Evolutionary conservation across 2,797 vertebrate genomes (phyloP).

Genomic region (Phoeniculus purpureus): DNA sequence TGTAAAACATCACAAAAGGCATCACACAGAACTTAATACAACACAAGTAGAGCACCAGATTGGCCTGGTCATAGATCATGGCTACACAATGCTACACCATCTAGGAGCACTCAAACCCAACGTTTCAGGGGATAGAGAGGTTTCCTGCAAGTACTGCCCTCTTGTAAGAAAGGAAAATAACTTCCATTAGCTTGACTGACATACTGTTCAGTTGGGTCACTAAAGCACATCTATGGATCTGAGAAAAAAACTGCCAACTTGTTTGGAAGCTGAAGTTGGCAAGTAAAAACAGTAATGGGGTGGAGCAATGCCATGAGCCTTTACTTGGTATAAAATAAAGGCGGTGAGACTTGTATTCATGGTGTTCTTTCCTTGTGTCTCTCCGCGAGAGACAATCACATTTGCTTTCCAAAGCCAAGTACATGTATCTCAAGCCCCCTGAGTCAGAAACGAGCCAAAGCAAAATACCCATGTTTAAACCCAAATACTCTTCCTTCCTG

Average conservation of each 20-base stretch:
- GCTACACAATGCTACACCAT: neutral
- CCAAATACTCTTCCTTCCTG: neutral
- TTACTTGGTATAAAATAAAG: neutral
- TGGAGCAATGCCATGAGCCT: neutral
- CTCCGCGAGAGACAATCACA: neutral
- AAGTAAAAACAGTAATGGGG: neutral
- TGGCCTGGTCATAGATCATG: neutral
- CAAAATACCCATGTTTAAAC: neutral
- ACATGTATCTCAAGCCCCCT: neutral
- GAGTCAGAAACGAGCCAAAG: neutral
- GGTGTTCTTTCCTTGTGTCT: neutral
- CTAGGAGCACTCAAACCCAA: neutral
- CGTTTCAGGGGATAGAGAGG: neutral
- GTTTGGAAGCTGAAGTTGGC: neutral
- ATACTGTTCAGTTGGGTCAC: neutral
- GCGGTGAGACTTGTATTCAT: neutral
- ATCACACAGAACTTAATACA: neutral
- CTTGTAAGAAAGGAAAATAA: neutral
- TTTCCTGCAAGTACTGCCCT: neutral
- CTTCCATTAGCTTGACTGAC: neutral
- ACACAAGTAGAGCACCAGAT: neutral
- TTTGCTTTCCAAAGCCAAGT: neutral
- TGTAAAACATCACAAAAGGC: neutral
- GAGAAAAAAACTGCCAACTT: neutral
- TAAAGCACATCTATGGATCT: neutral